Conservation (phyloP, 2,888 invertebrate species). For the Trissolcus brochymenae region DNA sequence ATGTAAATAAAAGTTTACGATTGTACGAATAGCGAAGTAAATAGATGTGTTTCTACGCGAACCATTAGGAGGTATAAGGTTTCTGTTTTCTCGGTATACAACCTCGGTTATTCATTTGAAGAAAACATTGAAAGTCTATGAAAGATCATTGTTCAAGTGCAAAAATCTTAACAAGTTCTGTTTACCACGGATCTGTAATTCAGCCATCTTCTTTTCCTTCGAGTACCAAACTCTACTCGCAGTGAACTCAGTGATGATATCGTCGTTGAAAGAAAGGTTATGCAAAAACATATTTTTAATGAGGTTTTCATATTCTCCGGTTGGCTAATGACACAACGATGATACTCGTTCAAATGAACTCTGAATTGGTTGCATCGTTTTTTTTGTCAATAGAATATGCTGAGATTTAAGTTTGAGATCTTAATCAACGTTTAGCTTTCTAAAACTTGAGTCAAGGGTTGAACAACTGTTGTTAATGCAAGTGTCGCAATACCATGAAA, state of each 20-base stretch:
- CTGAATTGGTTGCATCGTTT: background rate
- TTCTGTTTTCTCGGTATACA: conserved; percentile 16
- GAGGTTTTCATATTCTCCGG: conserved; percentile 16
- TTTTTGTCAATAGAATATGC: conserved; percentile 9
- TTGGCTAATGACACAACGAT: too few species aligned
- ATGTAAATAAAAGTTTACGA: conserved; percentile 63
- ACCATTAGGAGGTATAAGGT: conserved; percentile 29
- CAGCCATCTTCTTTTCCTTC: conserved; percentile 66
- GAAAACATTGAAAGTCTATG: conserved; percentile 38
- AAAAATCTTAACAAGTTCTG: conserved; percentile 15
- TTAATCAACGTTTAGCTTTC: conserved; percentile 67
- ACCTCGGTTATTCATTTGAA: conserved; percentile 17
- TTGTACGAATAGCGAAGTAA: conserved; percentile 58
- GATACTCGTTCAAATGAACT: too few species aligned
- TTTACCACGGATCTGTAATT: conserved; percentile 2
- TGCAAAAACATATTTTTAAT: conserved; percentile 36
- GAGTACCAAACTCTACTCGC: conserved; percentile 65
- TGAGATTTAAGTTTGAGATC: conserved; percentile 30
- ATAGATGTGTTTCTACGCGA: conserved; percentile 51
- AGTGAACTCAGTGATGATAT: conserved; percentile 47
- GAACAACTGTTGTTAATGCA: conserved; percentile 68
- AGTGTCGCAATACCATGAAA: background rate
- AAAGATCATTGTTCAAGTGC: conserved; percentile 27
- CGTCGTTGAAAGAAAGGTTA: conserved; percentile 29
- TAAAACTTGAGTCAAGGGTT: conserved; percentile 75